Evolutionary conservation across 1,140 invertebrate species (phyloP).

Genomic region (Asbolus verrucosus): DNA sequence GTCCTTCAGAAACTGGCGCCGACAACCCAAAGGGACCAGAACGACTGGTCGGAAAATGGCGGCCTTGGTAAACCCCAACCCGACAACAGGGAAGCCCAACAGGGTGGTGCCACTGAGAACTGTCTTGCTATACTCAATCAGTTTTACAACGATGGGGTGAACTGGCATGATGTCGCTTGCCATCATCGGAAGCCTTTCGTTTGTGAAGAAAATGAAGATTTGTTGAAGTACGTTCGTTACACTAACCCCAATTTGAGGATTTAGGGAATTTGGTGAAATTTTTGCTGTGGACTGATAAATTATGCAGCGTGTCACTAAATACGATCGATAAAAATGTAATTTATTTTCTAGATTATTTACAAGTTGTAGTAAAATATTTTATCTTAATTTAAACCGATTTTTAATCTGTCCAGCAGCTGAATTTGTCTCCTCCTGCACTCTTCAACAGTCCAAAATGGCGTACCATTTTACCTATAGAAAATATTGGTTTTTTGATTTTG

Average conservation of each 20-base stretch:
- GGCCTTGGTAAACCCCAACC: constrained; percentile 84
- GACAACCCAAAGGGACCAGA: constrained; percentile 78
- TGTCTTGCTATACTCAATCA: constrained; percentile 84
- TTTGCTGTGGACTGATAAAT: constrained; percentile 34
- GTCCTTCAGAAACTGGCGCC: constrained; percentile 83
- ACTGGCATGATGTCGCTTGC: constrained; percentile 89
- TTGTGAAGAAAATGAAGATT: constrained; percentile 84
- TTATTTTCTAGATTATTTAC: constrained; percentile 33
- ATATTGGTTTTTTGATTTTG: too few species aligned
- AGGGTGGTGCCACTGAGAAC: constrained; percentile 83
- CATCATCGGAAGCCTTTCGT: constrained; percentile 86
- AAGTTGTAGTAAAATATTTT: constrained; percentile 11
- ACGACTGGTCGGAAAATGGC: constrained; percentile 86
- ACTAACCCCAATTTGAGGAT: constrained; percentile 80
- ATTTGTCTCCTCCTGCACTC: too few species aligned
- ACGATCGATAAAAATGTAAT: neutral
- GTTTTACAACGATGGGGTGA: constrained; percentile 87
- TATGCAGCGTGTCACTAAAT: constrained; percentile 11
- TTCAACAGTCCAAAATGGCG: too few species aligned
- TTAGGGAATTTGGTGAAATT: constrained; percentile 63
- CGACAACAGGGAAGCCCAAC: constrained; percentile 81
- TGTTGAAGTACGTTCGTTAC: constrained; percentile 83
- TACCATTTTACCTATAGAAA: too few species aligned
- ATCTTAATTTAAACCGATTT: neutral
- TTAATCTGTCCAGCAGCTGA: neutral